Base-by-base conservation (phyloP, 2,888 invertebrate genomes). In the Patella ulyssiponensis region DNA sequence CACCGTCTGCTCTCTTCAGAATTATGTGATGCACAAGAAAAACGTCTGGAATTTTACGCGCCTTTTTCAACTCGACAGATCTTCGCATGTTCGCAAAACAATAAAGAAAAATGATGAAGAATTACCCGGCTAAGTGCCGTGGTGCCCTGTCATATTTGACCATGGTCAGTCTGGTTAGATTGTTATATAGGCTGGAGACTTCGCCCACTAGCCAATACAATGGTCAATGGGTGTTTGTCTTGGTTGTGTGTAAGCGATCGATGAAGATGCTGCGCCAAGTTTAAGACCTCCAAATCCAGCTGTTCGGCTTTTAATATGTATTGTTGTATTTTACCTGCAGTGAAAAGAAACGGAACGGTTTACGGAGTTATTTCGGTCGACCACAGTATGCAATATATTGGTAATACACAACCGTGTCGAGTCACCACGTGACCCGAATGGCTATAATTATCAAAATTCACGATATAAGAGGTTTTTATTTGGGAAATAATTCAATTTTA, bases 371-470 rank as follows among this genome's bases (percentile, higher is more conserved):
- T 23, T 64, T 64, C 14, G 64, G 20, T 64, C 20, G 44, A 44
- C 44, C 44, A 44, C 44, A 7, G 44, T 44, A 23, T 64, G 64
- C 23, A 64, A 23, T 23, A 23, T 64, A 23, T 64, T 64, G 20
- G 64, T 64, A 64, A 64, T 64, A 23, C 23, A 20, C 20, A 64
- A 64, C 20, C 23, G 64, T 64, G 64, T 64, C 64, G 23, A 64
- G 23, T 64, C 23, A 64, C 23, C 64, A 64, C 64, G 23, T 64
- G 64, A 64, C 64, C 23, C 14, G 23, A 64, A 23, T 64, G 64
- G 64, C 64, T 23, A 64, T 23, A 64, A 64, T 23, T 64, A 64
- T 64, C 20, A 64, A 64, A 64, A 64, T 23, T 64, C 64, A 23
- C 23, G 64, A 23, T 23, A 23, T 23, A 64, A 23, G 14, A 64